phyloP scores from a whole-genome alignment of 2,113 vertebrate genomes.

The Zosterops pallidus region DNA sequence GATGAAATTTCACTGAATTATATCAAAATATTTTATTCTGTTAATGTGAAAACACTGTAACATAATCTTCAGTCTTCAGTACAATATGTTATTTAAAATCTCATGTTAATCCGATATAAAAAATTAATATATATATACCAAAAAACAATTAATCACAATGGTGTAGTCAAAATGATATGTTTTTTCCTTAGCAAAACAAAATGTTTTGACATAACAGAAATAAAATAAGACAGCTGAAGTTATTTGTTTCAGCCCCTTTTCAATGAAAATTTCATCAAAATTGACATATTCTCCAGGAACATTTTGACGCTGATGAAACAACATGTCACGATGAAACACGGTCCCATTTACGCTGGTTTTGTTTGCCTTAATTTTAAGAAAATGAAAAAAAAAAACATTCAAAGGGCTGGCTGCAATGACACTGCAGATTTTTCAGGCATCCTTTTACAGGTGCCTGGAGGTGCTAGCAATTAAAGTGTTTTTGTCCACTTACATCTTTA shows the following conservation, averaged over 20 bases:
- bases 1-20: background rate
- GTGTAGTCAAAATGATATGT: background rate
- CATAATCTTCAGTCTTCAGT: background rate
- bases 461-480: background rate
- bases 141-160: conserved; percentile 11
- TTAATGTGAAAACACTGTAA: background rate
- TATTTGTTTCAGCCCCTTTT: conserved; percentile 11
- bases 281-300: conserved; percentile 10
- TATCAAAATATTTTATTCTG: background rate
- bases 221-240: conserved; percentile 27
- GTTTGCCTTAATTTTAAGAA: background rate
- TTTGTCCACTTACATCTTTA: background rate
- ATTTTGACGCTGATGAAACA: background rate
- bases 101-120: background rate
- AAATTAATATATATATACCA: background rate
- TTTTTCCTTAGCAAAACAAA: conserved; percentile 23
- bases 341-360: background rate
- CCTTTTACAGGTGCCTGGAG: background rate
- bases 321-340: background rate
- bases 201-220: conserved; percentile 27
- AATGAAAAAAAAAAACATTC: background rate
- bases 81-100: background rate
- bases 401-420: background rate
- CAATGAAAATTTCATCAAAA: conserved; percentile 36
- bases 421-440: background rate